phyloP scores from a whole-genome alignment of 2,797 vertebrate genomes.

The Anableps anableps region DNA sequence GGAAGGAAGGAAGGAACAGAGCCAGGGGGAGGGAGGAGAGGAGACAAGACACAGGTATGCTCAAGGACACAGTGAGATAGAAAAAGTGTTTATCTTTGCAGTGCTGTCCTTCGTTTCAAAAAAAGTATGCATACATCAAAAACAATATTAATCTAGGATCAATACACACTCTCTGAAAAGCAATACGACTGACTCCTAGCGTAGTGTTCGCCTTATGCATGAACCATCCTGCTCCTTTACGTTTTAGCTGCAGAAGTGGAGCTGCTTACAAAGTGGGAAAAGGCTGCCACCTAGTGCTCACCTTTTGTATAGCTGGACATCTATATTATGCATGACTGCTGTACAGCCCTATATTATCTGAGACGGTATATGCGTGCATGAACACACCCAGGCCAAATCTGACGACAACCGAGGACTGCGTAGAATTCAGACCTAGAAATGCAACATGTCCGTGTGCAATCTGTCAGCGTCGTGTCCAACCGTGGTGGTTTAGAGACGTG shows the following conservation, averaged over 20 bases:
- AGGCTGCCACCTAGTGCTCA: slow-evolving; percentile 65
- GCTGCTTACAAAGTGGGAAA: slow-evolving; percentile 41
- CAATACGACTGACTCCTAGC: slow-evolving; percentile 61
- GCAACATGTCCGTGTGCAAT: not conserved
- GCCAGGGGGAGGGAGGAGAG: slow-evolving; percentile 11
- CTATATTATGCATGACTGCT: slow-evolving; percentile 72
- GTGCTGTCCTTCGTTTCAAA: slow-evolving; percentile 15
- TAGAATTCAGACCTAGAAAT: slow-evolving; percentile 14
- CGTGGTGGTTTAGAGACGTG: slow-evolving; percentile 36
- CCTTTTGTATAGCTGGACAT: slow-evolving; percentile 52
- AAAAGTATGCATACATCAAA: slow-evolving; percentile 26
- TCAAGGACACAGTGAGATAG: slow-evolving; percentile 20
- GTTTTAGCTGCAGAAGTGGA: slow-evolving; percentile 47
- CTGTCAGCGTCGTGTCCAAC: slow-evolving; percentile 37
- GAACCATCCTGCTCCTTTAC: slow-evolving; percentile 54
- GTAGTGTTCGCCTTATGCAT: slow-evolving; percentile 58
- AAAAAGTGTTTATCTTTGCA: slow-evolving; percentile 4
- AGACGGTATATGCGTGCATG: slow-evolving; percentile 37
- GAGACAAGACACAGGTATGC: slow-evolving; percentile 15
- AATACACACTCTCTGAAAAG: slow-evolving; percentile 62
- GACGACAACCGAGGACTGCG: not conserved
- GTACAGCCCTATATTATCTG: slow-evolving; percentile 39
- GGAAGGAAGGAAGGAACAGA: slow-evolving; percentile 1
- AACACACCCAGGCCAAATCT: slow-evolving; percentile 35
- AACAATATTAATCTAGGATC: slow-evolving; percentile 19